Base-by-base conservation (phyloP, 1,140 invertebrate genomes). In the Cydia splendana region DNA sequence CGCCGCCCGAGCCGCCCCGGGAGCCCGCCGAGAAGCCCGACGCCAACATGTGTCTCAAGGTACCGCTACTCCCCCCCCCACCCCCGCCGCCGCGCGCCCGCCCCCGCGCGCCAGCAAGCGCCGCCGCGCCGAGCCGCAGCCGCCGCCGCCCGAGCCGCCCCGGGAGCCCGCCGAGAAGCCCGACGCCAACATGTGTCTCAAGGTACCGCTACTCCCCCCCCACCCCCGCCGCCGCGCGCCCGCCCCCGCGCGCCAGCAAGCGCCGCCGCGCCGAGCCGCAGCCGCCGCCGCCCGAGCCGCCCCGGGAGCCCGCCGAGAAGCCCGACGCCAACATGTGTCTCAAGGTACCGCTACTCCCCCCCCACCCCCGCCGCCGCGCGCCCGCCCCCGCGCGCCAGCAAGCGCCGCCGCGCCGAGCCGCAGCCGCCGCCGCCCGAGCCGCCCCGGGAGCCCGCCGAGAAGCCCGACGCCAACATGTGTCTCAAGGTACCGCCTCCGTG, bases 301-400 rank as follows among this genome's bases (percentile, higher is more conserved):
- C 94, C 5, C 91, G 95, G 28, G 95, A 96, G 86, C 95, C 96
- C 4, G 91, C 94, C 13, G 96, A 96, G 87, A 97, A 97, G 86
- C 96, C 96, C 2, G 96, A 97, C 85, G 96, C 96, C 24, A 96
- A 97, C 87, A 96, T 97, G 96, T 96, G 96, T 85, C 92, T 97
- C 0, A 96, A 96, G 92, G 34, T 30, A 30, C 30, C 30, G 2
- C 2, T n/a, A n/a, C n/a, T n/a, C 80, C 84, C 24, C 80, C 87
- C 9, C 83, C 87, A 57, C 79, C 83, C 9, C 87, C 87, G 13
- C 83, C 87, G 65, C 79, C 83, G 10, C 65, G 87, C 18, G 82
- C 93, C 15, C 91, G 87, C 15, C 80, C 82, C 20, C 87, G 82
- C 80, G 88, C 42, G 83, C 75, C 51, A 83, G 85, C 84, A 82